Base-by-base conservation (phyloP, 2,888 invertebrate genomes). In the Caenorhabditis parvicauda region DNA sequence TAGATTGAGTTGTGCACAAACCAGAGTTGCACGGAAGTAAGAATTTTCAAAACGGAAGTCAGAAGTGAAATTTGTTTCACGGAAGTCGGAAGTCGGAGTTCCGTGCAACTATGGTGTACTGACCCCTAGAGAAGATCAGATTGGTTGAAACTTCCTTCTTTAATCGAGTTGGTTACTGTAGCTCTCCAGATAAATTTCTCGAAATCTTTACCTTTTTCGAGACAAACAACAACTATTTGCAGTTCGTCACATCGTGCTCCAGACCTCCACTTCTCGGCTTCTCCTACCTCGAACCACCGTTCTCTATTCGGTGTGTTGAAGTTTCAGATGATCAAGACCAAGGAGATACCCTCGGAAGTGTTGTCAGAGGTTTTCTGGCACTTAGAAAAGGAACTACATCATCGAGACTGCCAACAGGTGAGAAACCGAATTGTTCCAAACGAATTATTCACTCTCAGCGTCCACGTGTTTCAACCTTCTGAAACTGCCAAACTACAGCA, bases 391-490 rank as follows among this genome's bases (percentile, higher is more conserved):
- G 91, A 81, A 93, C 93, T 82, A 92, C 93, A 0, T 87, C 92
- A 19, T 63, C 69, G 22, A 59, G 79, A 21, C 55, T 67, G 22
- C 67, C 65, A 1, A 64, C 64, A 9, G 49, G 55, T 55, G 12
- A 22, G 43, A 19, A 25, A 21, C 12, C 21, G 12, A 25, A 14
- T 27, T 38, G 35, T 58, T 48, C n/a, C 79, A 76, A 56, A 76
- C 72, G 7, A 27, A 22, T 4, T 88, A 95, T 32, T 86, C 98
- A 41, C 96, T 98, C n/a, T 96, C 98, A 0, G 94, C 95, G 0
- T 96, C 96, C 0, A 98, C 98, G 0, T 99, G 98, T 82, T 98
- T 98, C 84, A 99, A 98, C 85, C 87, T 98, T 38, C 87, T 98
- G 43, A 98, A 99, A 83, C 86, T 94, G 79, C 98, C 98, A 53